Conservation (phyloP, 2,113 vertebrate genomes). For the Stegostoma tigrinum region DNA sequence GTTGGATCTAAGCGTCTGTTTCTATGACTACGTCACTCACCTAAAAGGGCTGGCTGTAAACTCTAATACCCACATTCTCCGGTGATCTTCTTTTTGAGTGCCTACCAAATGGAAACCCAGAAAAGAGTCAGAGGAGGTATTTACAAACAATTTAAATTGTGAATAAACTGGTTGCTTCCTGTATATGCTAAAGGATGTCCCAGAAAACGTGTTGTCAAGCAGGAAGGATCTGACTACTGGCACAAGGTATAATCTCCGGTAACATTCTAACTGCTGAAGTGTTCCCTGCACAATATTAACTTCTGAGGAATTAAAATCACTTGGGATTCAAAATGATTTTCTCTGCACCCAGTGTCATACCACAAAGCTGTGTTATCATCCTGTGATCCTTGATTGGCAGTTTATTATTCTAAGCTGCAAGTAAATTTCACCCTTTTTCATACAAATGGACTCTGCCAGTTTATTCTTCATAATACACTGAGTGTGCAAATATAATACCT, state of each 20-base stretch:
- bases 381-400: background rate
- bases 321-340: background rate
- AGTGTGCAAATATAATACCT: background rate
- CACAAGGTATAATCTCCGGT: background rate
- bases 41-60: background rate
- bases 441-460: background rate
- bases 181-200: background rate
- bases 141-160: background rate
- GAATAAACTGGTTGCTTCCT: background rate
- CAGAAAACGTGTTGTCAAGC: background rate
- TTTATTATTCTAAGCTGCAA: background rate
- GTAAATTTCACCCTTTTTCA: background rate
- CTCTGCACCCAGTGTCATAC: background rate
- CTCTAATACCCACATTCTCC: background rate
- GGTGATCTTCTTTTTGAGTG: background rate
- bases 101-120: background rate
- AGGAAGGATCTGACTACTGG: background rate
- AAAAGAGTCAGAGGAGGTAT: background rate
- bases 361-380: background rate
- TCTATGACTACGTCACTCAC: background rate
- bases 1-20: no score
- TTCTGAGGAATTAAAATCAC: background rate
- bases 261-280: background rate
- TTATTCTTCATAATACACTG: background rate
- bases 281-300: background rate